Base-by-base conservation (phyloP, 1,140 invertebrate species). In the Dryas iulia region DNA sequence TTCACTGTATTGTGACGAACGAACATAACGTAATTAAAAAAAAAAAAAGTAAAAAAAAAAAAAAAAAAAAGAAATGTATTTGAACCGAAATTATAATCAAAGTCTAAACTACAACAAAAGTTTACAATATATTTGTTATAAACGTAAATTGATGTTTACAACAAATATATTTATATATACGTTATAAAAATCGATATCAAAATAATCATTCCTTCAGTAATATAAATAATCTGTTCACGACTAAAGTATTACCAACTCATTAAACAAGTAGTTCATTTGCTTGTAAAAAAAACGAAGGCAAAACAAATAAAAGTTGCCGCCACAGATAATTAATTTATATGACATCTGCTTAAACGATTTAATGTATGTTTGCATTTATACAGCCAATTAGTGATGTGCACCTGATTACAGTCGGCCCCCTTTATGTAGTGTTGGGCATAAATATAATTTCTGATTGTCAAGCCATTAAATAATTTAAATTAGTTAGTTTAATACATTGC, bases 321-420 rank as follows among this genome's bases (percentile, higher is more conserved):
- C 39, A 47, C 39, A 47, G 39, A 47, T 47, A 47, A 47, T 47
- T 66, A 66, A 59, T 53, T 35, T 54, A 60, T 59, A 60, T 60
- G 57, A 59, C 65, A 60, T 39, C 28, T 18, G 58, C 12, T 66
- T 59, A 59, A 53, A 35, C 11, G 56, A 53, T 62, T 56, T 68
- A 57, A 62, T 47, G 28, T 47, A 47, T 47, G 52, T 28, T 23
- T 30, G 24, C 18, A 35, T 69, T 25, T 67, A 53, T 59, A 68
- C 26, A 68, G 18, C 31, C 59, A 69, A 62, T 69, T 62, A 69
- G 66, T 58, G 66, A 30, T 61, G 59, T 60, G 59, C 39, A 59
- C 35, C 21, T 39, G 65, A 59, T 66, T 33, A 60, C 57, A 52
- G 57, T 31, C 28, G n/a, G 18, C 35, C 30, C n/a, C 59, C 31